Conservation (phyloP, 2,797 vertebrate genomes). For the Borostomias antarcticus region DNA sequence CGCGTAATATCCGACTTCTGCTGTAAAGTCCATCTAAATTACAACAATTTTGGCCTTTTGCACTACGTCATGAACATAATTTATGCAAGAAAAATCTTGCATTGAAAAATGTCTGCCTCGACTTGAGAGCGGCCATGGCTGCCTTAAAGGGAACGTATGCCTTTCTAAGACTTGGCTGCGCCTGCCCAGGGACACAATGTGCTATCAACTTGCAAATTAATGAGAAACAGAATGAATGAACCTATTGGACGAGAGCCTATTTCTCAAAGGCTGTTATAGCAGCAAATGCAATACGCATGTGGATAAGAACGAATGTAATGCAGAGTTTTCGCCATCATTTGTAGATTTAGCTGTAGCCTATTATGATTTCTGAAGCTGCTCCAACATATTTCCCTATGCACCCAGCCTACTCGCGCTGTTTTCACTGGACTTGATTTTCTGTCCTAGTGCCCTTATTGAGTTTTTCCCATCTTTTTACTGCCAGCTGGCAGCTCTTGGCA, state of each 20-base stretch:
- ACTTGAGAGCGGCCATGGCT: constrained; percentile 78
- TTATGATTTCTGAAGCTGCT: background rate
- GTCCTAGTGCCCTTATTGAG: constrained; percentile 31
- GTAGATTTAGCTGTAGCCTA: background rate
- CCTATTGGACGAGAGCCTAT: too few relatives aligned
- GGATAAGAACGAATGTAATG: background rate
- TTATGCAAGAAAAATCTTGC: constrained; percentile 96
- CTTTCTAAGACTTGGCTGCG: background rate
- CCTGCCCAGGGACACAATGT: background rate
- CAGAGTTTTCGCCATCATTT: background rate
- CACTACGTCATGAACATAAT: constrained; percentile 99
- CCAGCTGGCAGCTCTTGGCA: constrained; percentile 49
- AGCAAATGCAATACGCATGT: background rate
- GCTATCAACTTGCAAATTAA: background rate
- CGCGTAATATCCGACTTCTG: constrained; percentile 56
- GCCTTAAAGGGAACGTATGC: constrained; percentile 75
- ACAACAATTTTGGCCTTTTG: constrained; percentile 88
- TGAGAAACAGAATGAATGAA: background rate
- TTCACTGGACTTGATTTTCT: background rate
- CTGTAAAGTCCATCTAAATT: constrained; percentile 77
- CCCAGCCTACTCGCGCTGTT: background rate
- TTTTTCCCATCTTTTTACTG: constrained; percentile 50
- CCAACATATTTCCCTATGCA: background rate
- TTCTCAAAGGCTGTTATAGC: background rate
- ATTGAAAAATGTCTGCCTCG: constrained; percentile 84